A percentile compares a stretch with the other conserved stretches of the same genome.
phyloP scores from a whole-genome alignment of 37 sponge, comb jelly and placozoan species.

The Aphrocallistes beatrix region DNA sequence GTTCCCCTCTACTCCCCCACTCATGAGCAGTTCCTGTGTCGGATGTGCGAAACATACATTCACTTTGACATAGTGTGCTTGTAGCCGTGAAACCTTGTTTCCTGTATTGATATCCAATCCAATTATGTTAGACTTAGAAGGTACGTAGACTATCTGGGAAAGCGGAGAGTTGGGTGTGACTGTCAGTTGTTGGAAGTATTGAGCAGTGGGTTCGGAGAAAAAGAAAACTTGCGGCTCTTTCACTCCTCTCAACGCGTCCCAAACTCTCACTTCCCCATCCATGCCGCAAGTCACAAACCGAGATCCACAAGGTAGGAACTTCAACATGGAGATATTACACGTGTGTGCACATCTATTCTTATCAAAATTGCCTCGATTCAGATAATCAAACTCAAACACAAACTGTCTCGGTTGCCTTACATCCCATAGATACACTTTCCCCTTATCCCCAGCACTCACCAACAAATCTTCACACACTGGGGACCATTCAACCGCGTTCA shows the following conservation, averaged over 20 bases:
- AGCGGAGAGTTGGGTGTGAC: not conserved
- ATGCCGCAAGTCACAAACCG: not conserved
- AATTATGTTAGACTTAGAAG: not conserved
- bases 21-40: not conserved
- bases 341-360: not conserved
- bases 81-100: not conserved
- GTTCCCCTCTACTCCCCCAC: not conserved
- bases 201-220: not conserved
- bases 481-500: not conserved
- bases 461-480: not conserved
- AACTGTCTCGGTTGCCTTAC: constrained; percentile 3
- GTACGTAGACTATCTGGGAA: not conserved
- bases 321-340: not conserved
- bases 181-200: not conserved
- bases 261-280: not conserved
- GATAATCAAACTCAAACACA: not conserved
- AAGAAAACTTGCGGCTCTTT: not conserved
- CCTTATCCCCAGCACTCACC: not conserved
- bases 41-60: not conserved
- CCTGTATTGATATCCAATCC: not conserved
- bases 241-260: not conserved
- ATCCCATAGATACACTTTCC: not conserved
- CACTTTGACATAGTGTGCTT: not conserved
- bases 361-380: not conserved
- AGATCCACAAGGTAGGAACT: constrained; percentile 1